Percentiles rank a stretch among this genome's conserved stretches.
Conservation (phyloP, 2,113 vertebrate genomes). For the Todiramphus chloris region DNA sequence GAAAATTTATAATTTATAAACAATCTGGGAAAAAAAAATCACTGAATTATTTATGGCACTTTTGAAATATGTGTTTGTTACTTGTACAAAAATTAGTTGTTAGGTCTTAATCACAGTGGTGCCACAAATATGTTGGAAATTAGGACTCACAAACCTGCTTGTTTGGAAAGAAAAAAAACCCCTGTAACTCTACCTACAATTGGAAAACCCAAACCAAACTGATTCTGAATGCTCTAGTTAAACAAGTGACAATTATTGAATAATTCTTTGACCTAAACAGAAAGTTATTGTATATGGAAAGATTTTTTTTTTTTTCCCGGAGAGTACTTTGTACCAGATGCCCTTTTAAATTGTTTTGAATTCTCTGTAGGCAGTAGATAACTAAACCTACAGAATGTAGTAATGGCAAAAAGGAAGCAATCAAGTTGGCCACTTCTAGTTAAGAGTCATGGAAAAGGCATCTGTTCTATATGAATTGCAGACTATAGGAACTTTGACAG, state of each 20-base stretch:
- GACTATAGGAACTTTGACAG: conserved; percentile 86
- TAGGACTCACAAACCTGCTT: conserved; percentile 71
- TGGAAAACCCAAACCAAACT: conserved; percentile 76
- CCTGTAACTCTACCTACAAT: conserved; percentile 78
- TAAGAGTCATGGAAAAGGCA: conserved; percentile 78
- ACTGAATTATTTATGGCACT: conserved; percentile 81
- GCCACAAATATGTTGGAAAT: conserved; percentile 77
- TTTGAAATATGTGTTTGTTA: conserved; percentile 81
- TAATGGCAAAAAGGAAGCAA: conserved; percentile 89
- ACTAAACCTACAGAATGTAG: conserved; percentile 80
- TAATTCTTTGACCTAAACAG: conserved; percentile 87
- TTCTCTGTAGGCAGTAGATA: conserved; percentile 87
- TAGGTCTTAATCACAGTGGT: conserved; percentile 76
- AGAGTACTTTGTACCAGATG: conserved; percentile 89
- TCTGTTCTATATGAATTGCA: conserved; percentile 93
- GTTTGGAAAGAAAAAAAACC: conserved; percentile 54
- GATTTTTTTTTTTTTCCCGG: conserved; percentile 35
- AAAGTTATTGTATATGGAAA: conserved; percentile 83
- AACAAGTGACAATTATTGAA: conserved; percentile 91
- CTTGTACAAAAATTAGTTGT: conserved; percentile 78
- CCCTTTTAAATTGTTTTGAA: conserved; percentile 90
- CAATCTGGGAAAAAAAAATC: conserved; percentile 75
- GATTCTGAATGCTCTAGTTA: conserved; percentile 81
- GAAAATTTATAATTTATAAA: conserved; percentile 86
- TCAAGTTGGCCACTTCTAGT: conserved; percentile 83